Conservation (phyloP, 2,797 vertebrate genomes). For the Saxicola maurus region DNA sequence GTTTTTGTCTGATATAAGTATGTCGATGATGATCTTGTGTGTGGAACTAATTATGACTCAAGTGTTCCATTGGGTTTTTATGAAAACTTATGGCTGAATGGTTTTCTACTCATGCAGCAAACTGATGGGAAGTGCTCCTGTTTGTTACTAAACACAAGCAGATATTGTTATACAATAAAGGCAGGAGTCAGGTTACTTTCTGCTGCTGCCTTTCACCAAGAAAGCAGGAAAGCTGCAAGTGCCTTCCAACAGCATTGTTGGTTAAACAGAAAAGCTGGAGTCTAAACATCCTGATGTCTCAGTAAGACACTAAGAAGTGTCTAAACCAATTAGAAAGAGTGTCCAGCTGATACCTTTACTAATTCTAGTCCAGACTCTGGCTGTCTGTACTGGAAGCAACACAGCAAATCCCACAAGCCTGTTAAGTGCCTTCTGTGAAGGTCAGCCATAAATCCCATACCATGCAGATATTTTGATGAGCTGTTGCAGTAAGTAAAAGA, state of each 20-base stretch:
- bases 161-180: neutral
- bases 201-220: neutral
- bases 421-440: neutral
- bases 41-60: neutral
- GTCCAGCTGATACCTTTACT: neutral
- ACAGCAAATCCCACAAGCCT: slow-evolving; percentile 11
- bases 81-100: neutral
- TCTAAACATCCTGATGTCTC: neutral
- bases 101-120: neutral
- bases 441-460: neutral
- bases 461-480: neutral
- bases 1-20: neutral
- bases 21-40: neutral
- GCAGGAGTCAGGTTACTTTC: neutral
- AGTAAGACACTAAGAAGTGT: neutral
- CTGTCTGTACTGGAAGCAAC: neutral
- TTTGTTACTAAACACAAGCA: neutral
- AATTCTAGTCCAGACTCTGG: neutral
- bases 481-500: neutral
- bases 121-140: neutral
- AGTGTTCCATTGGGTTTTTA: neutral
- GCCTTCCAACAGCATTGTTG: neutral
- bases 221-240: neutral
- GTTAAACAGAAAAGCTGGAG: neutral
- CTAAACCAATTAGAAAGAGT: slow-evolving; percentile 29